Evolutionary conservation across 2,113 vertebrate species (phyloP).

Genomic region (Osmerus mordax): DNA sequence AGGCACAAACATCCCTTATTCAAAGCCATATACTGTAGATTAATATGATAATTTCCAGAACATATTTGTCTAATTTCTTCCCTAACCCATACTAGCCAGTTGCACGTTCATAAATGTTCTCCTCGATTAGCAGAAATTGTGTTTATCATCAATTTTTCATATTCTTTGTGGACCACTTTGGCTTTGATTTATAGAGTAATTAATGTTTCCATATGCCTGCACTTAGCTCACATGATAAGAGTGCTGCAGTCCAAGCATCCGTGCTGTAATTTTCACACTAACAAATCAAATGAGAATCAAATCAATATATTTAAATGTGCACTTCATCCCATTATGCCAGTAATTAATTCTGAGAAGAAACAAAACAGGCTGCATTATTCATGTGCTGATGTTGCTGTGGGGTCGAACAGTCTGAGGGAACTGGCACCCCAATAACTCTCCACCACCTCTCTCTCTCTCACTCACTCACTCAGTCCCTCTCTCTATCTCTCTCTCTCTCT

Average conservation of each 20-base stretch:
- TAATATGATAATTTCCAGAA: not conserved
- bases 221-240: slow-evolving; percentile 22
- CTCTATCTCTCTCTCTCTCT: not conserved
- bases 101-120: not conserved
- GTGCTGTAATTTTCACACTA: slow-evolving; percentile 26
- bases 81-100: not conserved
- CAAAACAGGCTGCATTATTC: slow-evolving; percentile 36
- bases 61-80: not conserved
- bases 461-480: not conserved
- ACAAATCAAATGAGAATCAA: slow-evolving; percentile 30
- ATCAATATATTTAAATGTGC: slow-evolving; percentile 41
- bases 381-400: slow-evolving; percentile 22
- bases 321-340: slow-evolving; percentile 26
- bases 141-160: slow-evolving; percentile 22
- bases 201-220: slow-evolving; percentile 32
- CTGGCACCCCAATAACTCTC: slow-evolving; percentile 3
- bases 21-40: not conserved
- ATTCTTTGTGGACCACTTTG: slow-evolving; percentile 10
- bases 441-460: not conserved
- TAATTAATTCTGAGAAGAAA: slow-evolving; percentile 43
- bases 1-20: not conserved
- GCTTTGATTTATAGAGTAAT: slow-evolving; percentile 26
- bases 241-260: not conserved
- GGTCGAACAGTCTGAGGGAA: slow-evolving; percentile 12
- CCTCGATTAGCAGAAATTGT: slow-evolving; percentile 15